Conservation (phyloP, 2,888 invertebrate species). For the Sclerodermus sp. region DNA sequence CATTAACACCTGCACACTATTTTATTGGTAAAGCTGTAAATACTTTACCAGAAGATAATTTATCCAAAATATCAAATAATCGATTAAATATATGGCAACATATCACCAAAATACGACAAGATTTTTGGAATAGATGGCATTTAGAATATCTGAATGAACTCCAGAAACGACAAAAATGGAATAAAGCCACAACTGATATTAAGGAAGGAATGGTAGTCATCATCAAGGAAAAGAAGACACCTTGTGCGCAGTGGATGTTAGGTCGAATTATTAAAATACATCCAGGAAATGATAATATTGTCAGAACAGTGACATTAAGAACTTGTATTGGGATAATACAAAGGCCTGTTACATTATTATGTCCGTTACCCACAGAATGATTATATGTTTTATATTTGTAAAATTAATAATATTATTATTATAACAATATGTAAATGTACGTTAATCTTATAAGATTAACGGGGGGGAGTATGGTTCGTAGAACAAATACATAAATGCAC, state of each 20-base stretch:
- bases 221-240: slow-evolving; percentile 20
- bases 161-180: slow-evolving; percentile 18
- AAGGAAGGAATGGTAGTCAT: slow-evolving; percentile 16
- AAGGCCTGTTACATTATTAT: neutral
- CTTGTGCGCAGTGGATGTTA: slow-evolving; percentile 27
- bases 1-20: slow-evolving; percentile 19
- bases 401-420: too few species aligned
- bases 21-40: slow-evolving; percentile 18
- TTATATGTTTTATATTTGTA: too few species aligned
- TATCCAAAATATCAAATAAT: slow-evolving; percentile 10
- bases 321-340: neutral
- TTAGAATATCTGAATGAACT: slow-evolving; percentile 18
- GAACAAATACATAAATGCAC: too few species aligned
- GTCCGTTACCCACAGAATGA: neutral
- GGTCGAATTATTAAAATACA: slow-evolving; percentile 24
- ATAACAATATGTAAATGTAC: too few species aligned
- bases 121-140: slow-evolving; percentile 19
- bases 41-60: slow-evolving; percentile 12
- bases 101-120: slow-evolving; percentile 13
- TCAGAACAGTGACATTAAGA: slow-evolving; percentile 22
- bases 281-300: slow-evolving; percentile 26
- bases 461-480: too few species aligned
- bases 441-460: too few species aligned
- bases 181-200: neutral
- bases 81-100: slow-evolving; percentile 16